phyloP scores from a whole-genome alignment of 2,888 invertebrate species.

The Sarcophaga caerulescens region DNA sequence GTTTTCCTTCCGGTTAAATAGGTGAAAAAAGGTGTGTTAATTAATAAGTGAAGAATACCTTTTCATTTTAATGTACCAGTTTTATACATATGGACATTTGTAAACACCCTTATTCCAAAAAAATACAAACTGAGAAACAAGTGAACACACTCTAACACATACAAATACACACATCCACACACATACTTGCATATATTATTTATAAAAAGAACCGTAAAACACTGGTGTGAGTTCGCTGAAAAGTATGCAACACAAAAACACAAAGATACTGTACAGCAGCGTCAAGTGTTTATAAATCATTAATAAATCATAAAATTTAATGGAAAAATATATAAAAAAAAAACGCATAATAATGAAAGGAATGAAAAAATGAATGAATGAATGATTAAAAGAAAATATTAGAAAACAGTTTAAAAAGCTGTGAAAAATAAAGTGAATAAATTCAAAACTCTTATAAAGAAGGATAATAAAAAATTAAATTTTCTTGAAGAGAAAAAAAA shows the following conservation, averaged over 20 bases:
- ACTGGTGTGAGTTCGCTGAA: conserved; percentile 21
- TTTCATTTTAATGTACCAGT: not conserved
- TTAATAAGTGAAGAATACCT: not conserved
- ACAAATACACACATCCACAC: conserved; percentile 7
- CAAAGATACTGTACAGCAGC: not conserved
- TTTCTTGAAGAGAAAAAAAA: no score
- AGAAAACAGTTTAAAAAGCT: not conserved
- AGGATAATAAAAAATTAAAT: conserved; percentile 28
- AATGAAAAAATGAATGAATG: not conserved
- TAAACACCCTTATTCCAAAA: no score
- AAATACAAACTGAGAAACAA: conserved; percentile 7
- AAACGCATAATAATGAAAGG: not conserved
- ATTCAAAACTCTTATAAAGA: not conserved
- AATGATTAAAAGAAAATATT: conserved; percentile 8
- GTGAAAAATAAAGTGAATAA: not conserved
- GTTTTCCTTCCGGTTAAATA: conserved; percentile 68
- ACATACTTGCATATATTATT: not conserved
- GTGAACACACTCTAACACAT: not conserved
- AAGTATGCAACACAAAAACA: conserved; percentile 24
- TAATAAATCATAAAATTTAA: conserved; percentile 26
- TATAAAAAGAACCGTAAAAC: not conserved
- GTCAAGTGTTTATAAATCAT: conserved; percentile 27
- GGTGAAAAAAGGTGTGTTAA: conserved; percentile 47
- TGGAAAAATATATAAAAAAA: not conserved
- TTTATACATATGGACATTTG: not conserved